Percentiles rank a stretch among this genome's conserved stretches.
These are phyloP conservation scores for Aspidoscelis tigris DNA, from an alignment of 2,113 vertebrate genomes.

Conservation along the genomic window DNA sequence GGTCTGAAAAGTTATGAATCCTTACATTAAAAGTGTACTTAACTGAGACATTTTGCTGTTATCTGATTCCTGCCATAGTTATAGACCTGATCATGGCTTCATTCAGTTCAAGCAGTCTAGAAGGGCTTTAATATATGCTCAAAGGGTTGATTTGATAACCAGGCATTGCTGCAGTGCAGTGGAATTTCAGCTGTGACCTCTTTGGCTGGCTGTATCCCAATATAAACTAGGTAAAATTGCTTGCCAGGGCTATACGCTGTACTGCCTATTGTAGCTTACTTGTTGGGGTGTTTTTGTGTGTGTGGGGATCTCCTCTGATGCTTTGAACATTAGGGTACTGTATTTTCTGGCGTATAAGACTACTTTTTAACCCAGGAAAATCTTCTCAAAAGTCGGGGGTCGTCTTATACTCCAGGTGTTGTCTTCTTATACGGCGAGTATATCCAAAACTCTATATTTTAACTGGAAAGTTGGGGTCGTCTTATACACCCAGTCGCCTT, in stretches of 20 bases:
- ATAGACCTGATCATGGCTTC: not conserved
- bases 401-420: too few species aligned
- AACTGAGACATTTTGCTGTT: not conserved
- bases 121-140: not conserved
- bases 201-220: constrained; percentile 23
- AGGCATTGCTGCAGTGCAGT: rapidly evolving
- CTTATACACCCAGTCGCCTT: too few species aligned
- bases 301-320: too few species aligned
- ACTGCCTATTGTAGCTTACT: not conserved
- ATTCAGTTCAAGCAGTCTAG: not conserved
- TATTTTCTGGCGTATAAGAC: too few species aligned
- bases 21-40: rapidly evolving
- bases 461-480: too few species aligned
- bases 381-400: too few species aligned
- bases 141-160: not conserved
- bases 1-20: not conserved
- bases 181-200: constrained; percentile 39
- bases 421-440: too few species aligned
- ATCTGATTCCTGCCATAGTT: not conserved
- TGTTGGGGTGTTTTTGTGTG: not conserved
- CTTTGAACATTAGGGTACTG: too few species aligned
- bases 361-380: too few species aligned
- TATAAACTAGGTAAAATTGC: constrained; percentile 1
- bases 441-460: too few species aligned
- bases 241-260: constrained; percentile 13